Evolutionary conservation across 2,113 vertebrate genomes (phyloP), one percentile per base, ranked within the genome.

Genomic region (Spilogale gracilis): DNA sequence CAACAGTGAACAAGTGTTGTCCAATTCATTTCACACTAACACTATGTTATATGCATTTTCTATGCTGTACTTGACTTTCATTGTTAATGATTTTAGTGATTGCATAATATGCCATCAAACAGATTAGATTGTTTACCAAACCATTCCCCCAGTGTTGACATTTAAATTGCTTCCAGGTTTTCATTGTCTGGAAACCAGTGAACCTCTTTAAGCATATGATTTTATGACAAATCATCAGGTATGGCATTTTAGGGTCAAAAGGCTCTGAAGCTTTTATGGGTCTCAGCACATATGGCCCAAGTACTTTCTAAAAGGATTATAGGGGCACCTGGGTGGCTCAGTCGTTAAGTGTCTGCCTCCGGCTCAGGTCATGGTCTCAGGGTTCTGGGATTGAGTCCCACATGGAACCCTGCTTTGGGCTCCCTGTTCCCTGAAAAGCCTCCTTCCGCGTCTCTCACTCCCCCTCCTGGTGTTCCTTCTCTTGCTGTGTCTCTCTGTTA

Each of bases 231-330:
- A 80, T 73, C 23, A 73, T 50, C 30, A 74, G 52, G 56, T 73
- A 69, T 58, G 56, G 54, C 91, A 90, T 43, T 95, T 95, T 58
- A 63, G 73, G 96, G 94, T 50, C 82, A 92, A 92, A 91, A 76
- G 65, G 1, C 82, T 85, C 63, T 74, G 9, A 80, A 85, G 58
- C 52, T 80, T 86, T 65, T 74, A 54, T n/a, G 20, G 38, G 5
- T 93, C 48, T 93, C 85, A 91, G 85, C 65, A 86, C 32, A 74
- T 81, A 90, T 71, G 73, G 79, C 56, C 79, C 89, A 80, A 93
- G 69, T 90, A n/a, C 3, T 93, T 93, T 81, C 56, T 16, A 86
- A 80, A 63, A 48, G 0, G n/a, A 89, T 54, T 43, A 54, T 78
- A 79, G 23, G 60, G 9, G 60, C 3, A 0, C 60, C 60, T 61